phyloP scores from a whole-genome alignment of 1,140 invertebrate genomes.

The Pogonognathellus flavescens region DNA sequence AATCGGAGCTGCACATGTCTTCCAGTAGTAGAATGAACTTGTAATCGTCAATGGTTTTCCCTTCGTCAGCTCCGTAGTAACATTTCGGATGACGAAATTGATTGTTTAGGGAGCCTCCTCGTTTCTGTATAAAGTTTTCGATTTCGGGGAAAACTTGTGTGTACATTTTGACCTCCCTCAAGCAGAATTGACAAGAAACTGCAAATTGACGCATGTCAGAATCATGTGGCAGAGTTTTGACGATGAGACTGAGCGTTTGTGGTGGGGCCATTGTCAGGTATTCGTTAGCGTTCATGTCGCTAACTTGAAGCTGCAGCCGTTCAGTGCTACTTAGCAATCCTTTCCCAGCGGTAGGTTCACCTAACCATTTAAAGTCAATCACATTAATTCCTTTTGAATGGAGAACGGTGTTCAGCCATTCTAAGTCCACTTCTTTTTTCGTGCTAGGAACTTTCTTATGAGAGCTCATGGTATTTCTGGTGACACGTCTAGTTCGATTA shows the following conservation, averaged over 20 bases:
- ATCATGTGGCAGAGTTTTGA: constrained; percentile 50
- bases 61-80: constrained; percentile 53
- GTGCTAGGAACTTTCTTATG: constrained; percentile 13
- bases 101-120: neutral
- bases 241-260: constrained; percentile 17
- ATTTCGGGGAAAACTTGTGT: constrained; percentile 51
- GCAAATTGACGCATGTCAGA: constrained; percentile 15
- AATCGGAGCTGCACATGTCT: constrained; percentile 41
- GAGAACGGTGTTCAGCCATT: constrained; percentile 39
- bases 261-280: too few species aligned
- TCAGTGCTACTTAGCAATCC: constrained; percentile 8
- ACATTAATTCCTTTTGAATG: constrained; percentile 25
- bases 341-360: neutral
- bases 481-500: neutral
- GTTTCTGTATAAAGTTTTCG: constrained; percentile 7
- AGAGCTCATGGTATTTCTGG: constrained; percentile 11
- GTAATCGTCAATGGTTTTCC: constrained; percentile 14
- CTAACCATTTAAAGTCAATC: constrained; percentile 7
- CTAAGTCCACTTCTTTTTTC: constrained; percentile 18
- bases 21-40: constrained; percentile 50
- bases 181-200: neutral
- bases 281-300: neutral
- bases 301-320: constrained; percentile 8
- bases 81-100: constrained; percentile 34
- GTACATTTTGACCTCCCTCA: constrained; percentile 51